Evolutionary conservation across 2,113 vertebrate genomes (phyloP).

Genomic region (Varanus salvator): DNA sequence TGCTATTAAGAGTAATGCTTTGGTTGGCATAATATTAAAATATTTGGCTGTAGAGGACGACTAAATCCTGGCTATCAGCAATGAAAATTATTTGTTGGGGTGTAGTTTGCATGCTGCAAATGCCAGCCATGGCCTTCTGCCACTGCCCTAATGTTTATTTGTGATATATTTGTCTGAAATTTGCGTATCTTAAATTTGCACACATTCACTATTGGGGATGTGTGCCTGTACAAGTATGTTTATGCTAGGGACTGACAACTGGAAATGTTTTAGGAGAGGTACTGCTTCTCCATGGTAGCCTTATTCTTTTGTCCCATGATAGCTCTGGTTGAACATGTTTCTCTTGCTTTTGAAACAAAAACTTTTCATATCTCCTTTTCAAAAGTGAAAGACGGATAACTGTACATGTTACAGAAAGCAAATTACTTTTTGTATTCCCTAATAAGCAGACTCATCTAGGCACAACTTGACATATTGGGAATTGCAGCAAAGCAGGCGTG

Average conservation of each 20-base stretch:
- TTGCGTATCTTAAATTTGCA: background rate
- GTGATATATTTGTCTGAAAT: background rate
- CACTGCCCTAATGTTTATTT: background rate
- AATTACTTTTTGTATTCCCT: background rate
- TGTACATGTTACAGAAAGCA: background rate
- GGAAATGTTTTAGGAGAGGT: background rate
- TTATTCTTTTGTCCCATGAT: background rate
- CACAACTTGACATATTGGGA: background rate
- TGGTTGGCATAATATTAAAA: background rate
- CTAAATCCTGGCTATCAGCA: background rate
- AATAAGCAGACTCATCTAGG: background rate
- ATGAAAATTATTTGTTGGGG: slow-evolving; percentile 7
- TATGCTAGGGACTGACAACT: background rate
- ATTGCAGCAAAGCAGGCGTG: background rate
- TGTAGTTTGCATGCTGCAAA: background rate
- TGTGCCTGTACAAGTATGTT: background rate
- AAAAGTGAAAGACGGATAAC: background rate
- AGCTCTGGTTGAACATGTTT: background rate
- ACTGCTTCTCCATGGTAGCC: background rate
- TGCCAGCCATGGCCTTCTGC: background rate
- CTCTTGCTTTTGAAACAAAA: background rate
- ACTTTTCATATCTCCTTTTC: background rate
- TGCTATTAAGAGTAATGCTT: background rate
- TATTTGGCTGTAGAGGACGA: background rate
- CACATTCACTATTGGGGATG: background rate